Base-by-base conservation (phyloP, 2,888 invertebrate species). In the Agrenia bidenticulata region DNA sequence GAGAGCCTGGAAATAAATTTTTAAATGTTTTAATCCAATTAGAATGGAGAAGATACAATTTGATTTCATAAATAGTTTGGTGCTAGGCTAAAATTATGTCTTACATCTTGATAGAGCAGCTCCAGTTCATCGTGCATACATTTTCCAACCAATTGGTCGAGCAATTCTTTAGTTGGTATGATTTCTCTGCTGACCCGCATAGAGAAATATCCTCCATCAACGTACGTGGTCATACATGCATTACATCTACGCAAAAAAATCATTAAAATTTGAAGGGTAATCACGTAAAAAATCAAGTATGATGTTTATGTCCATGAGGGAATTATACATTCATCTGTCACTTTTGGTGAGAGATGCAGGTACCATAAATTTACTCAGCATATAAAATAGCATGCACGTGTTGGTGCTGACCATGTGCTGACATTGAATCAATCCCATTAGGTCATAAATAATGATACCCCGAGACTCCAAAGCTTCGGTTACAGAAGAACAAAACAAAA, bases 141-240 rank as follows among this genome's bases (percentile, higher is more conserved):
- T 57, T 73, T 73, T 21, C 64, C 65, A 42, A 75, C 71, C 54
- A 75, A 64, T 42, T 67, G 68, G 42, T 75, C 75, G 21, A 74
- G 66, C 37, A 70, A 60, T 56, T 74, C 75, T 62, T 75, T 74
- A 50, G 63, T 65, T 50, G 72, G 64, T 21, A 75, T 63, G 21
- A 75, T 67, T 72, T 75, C 75, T 66, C 73, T 74, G 50, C 73
- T 75, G 27, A 72, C 70, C 42, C 75, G 64, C 24, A 75, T 69
- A 39, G 72, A 68, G 54, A 73, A 73, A 54, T 70, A 69, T n/a
- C 70, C 74, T 50, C 32, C 50, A 19, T 73, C 73, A 9, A 62
- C 67, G 55, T 73, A 74, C 2, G 75, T 74, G 32, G 73, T 73
- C 59, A 74, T 68, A 45, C 70, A 69, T 39, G 73, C 73, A 61